Conservation (phyloP, 2,113 vertebrate species). For the Indri indri region DNA sequence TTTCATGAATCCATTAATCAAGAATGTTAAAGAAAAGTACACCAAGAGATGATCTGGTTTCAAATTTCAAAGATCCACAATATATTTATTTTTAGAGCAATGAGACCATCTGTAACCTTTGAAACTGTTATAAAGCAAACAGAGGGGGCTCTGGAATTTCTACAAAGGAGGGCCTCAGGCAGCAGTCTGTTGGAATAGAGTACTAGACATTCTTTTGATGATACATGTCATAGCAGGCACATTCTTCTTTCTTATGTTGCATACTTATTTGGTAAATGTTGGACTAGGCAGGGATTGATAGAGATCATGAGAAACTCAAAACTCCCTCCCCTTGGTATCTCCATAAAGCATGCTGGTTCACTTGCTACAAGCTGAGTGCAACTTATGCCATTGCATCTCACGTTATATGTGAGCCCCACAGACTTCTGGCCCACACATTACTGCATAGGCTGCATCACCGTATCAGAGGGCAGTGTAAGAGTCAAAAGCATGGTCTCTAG, state of each 20-base stretch:
- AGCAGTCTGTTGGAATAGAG: slow-evolving; percentile 21
- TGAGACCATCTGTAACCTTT: slow-evolving; percentile 51
- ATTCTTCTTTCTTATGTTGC: slow-evolving; percentile 11
- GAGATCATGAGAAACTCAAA: slow-evolving; percentile 9
- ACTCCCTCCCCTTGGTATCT: background rate
- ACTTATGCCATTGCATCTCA: background rate
- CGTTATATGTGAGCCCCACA: background rate
- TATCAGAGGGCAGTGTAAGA: background rate
- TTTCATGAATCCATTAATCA: slow-evolving; percentile 57
- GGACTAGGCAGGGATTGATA: background rate
- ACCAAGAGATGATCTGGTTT: slow-evolving; percentile 35
- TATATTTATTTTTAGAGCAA: slow-evolving; percentile 59
- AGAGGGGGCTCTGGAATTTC: slow-evolving; percentile 53
- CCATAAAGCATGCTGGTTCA: background rate
- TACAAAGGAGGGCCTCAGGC: slow-evolving; percentile 47
- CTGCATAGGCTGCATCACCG: background rate
- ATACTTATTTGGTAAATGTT: background rate
- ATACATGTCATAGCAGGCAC: background rate
- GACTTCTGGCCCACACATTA: background rate
- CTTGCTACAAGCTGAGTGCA: background rate
- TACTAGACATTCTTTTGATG: slow-evolving; percentile 48
- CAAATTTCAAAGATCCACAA: slow-evolving; percentile 59
- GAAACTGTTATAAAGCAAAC: slow-evolving; percentile 53
- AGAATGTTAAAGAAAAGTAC: slow-evolving; percentile 8
- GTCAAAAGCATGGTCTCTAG: background rate